A percentile compares a stretch with the other conserved stretches of the same genome.
These are phyloP conservation scores for Tholera decimalis DNA, from an alignment of 2,888 invertebrate species.

Conservation along the genomic window DNA sequence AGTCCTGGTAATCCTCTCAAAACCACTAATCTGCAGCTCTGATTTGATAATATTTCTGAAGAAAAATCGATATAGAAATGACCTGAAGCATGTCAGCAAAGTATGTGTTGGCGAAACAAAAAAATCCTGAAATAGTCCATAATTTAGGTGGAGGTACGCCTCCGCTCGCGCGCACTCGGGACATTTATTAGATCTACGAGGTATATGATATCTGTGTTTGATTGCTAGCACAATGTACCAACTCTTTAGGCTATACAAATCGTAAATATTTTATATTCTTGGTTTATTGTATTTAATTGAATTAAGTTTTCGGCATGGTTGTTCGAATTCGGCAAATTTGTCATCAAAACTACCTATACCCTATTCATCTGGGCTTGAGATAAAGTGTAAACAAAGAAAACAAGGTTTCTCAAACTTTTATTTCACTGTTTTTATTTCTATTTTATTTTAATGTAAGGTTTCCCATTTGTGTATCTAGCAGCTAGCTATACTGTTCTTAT, in stretches of 20 bases:
- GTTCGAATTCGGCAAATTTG: background rate
- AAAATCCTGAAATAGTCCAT: conserved; percentile 72
- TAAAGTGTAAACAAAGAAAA: too few species aligned
- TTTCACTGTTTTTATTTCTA: too few species aligned
- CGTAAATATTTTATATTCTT: conserved; percentile 31
- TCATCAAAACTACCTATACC: background rate
- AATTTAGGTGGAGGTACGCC: conserved; percentile 76
- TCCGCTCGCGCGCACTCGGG: conserved; percentile 74
- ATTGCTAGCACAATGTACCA: conserved; percentile 67
- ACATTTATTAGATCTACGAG: conserved; percentile 76
- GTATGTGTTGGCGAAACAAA: conserved; percentile 63
- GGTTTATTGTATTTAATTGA: background rate
- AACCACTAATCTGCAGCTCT: background rate
- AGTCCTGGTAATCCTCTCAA: background rate
- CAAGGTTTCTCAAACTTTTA: too few species aligned
- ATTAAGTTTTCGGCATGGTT: background rate
- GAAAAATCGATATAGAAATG: conserved; percentile 32
- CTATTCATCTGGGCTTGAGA: too few species aligned
- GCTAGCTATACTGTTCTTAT: too few species aligned
- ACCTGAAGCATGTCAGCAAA: conserved; percentile 20
- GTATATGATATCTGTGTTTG: conserved; percentile 76
- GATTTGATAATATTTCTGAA: conserved; percentile 10
- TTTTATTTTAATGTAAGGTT: too few species aligned
- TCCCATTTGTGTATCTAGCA: too few species aligned
- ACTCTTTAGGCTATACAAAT: conserved; percentile 47